Base-by-base conservation (phyloP, 2,113 vertebrate genomes). In the Actenoides hombroni region DNA sequence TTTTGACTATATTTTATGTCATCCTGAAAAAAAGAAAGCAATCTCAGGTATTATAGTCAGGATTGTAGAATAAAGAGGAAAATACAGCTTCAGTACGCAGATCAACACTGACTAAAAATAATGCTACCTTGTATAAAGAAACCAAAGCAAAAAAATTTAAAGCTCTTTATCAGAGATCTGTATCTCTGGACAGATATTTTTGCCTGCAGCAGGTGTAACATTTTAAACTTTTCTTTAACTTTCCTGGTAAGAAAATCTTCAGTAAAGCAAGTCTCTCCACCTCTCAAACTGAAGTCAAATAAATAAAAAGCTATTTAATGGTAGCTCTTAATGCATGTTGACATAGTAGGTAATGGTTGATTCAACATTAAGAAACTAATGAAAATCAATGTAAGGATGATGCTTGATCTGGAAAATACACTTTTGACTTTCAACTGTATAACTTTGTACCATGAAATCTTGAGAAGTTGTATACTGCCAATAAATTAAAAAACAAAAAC, bases 241-340 rank as follows among this genome's bases (percentile, higher is more conserved):
- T 95, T 93, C 80, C 88, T 81, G 33, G 23, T 84, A 85, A 91
- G 13, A 86, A 95, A 77, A 23, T 6, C 39, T 77, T 83, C 67
- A 88, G 18, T 53, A 90, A 88, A 84, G 19, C 46, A 88, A 56
- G 19, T 26, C 21, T 73, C 63, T 88, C 70, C 11, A 31, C 26
- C 35, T 78, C 53, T 83, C 42, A 70, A 71, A 42, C 8, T 81
- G 35, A 57, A 73, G 83, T 51, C 94, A 95, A 95, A 95, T 88
- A 96, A 94, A 96, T 88, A 93, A 87, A 91, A 93, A 94, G 19
- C 20, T 53, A 46, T 59, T 96, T 96, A 92, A 69, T 91, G 18
- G 56, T 89, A 86, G 46, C 54, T 83, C 40, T 83, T 95, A 96
- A 92, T 94, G 75, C 19, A 54, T 85, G 68, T 93, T 94, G 86